Conservation (phyloP, 30 jellyfish, hydroid and myxozoan species). For the Aurelia coerulea region DNA sequence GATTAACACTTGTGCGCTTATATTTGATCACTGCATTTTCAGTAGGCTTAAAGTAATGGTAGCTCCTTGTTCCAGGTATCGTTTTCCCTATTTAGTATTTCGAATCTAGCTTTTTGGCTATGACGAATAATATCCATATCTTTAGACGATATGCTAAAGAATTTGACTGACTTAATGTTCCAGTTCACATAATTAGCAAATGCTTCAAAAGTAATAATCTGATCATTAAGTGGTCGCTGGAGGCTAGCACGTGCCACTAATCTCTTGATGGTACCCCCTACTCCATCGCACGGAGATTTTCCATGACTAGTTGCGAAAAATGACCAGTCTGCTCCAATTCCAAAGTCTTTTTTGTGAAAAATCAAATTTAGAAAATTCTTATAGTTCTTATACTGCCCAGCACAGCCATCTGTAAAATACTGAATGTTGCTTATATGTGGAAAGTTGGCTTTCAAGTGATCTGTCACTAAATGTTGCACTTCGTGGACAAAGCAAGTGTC, state of each 20-base stretch:
- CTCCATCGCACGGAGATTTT: slow-evolving; percentile 5
- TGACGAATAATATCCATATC: slow-evolving; percentile 13
- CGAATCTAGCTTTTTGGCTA: slow-evolving; percentile 13
- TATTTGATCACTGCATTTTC: background rate
- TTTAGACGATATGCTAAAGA: background rate
- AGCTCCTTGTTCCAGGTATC: slow-evolving; percentile 56
- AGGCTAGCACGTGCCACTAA: slow-evolving; percentile 38
- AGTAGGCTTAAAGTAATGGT: slow-evolving; percentile 30
- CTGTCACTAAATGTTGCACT: too few relatives aligned
- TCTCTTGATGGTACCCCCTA: slow-evolving; percentile 20
- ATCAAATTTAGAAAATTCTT: too few relatives aligned
- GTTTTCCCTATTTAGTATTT: slow-evolving; percentile 3
- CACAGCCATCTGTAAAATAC: too few relatives aligned
- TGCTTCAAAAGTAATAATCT: background rate
- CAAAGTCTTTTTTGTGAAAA: too few relatives aligned
- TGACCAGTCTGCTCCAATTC: too few relatives aligned
- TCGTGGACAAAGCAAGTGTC: too few relatives aligned
- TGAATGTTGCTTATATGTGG: too few relatives aligned
- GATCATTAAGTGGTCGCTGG: slow-evolving; percentile 19
- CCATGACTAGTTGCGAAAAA: too few relatives aligned
- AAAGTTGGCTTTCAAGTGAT: too few relatives aligned
- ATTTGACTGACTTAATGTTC: background rate
- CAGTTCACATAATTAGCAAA: background rate
- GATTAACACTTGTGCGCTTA: slow-evolving; percentile 40
- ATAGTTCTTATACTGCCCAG: too few relatives aligned